Evolutionary conservation across 2,113 vertebrate genomes (phyloP).

Genomic region (Salvelinus sp.): DNA sequence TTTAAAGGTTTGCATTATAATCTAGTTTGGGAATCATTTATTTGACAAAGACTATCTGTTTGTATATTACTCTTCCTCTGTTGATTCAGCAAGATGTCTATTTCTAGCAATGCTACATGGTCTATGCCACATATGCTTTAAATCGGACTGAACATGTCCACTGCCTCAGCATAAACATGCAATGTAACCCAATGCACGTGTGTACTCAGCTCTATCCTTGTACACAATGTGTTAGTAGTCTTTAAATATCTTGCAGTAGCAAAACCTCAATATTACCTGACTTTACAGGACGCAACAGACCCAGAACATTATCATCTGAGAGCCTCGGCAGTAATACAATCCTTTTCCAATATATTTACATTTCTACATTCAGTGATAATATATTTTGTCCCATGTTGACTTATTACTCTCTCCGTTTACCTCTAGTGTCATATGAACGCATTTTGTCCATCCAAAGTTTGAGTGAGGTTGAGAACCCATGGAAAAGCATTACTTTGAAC

Average conservation of each 20-base stretch:
- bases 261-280: background rate
- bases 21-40: background rate
- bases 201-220: background rate
- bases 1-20: background rate
- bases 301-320: constrained; percentile 7
- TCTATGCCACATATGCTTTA: constrained; percentile 10
- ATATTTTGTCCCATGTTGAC: background rate
- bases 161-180: background rate
- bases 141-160: background rate
- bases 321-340: constrained; percentile 49
- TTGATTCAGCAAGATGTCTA: constrained; percentile 39
- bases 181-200: background rate
- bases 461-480: constrained; percentile 75
- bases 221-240: background rate
- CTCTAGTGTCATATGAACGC: constrained; percentile 66
- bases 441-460: constrained; percentile 66
- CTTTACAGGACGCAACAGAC: constrained; percentile 11
- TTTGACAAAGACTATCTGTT: too few relatives aligned
- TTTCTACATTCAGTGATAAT: background rate
- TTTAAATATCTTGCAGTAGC: background rate
- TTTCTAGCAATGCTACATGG: constrained; percentile 53
- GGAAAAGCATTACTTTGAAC: constrained; percentile 87
- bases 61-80: background rate
- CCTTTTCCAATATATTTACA: background rate
- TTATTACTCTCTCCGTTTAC: constrained; percentile 18